Conservation (phyloP, 2,113 vertebrate genomes). For the Sardina pilchardus region DNA sequence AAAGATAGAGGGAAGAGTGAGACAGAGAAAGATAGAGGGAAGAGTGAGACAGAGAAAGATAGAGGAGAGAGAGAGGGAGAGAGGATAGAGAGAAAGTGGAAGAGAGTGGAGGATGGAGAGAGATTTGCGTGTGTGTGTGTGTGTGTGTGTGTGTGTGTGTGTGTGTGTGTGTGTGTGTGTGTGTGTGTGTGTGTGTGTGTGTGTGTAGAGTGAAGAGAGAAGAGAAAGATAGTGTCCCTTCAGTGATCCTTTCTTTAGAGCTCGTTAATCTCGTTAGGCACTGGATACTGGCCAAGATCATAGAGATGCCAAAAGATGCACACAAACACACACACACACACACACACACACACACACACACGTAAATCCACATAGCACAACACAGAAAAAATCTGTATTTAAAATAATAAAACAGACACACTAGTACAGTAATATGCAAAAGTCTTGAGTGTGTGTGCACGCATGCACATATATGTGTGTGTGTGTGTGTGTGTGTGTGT, state of each 20-base stretch:
- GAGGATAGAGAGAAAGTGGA: neutral
- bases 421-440: too few relatives aligned
- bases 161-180: neutral
- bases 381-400: neutral
- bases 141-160: neutral
- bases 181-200: slow-evolving; percentile 1
- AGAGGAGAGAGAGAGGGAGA: too few relatives aligned
- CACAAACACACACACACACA: slow-evolving; percentile 26
- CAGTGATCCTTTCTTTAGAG: slow-evolving; percentile 2
- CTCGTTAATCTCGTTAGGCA: slow-evolving; percentile 43
- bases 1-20: slow-evolving; percentile 51
- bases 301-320: slow-evolving; percentile 24
- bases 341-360: neutral
- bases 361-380: slow-evolving; percentile 20
- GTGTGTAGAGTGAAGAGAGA: neutral
- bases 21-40: slow-evolving; percentile 47
- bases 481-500: too few relatives aligned
- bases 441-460: too few relatives aligned
- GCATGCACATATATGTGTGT: too few relatives aligned
- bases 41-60: neutral
- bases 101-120: neutral
- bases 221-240: slow-evolving; percentile 13
- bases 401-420: too few relatives aligned
- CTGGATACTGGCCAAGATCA: slow-evolving; percentile 33
- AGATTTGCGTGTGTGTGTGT: slow-evolving; percentile 1